Evolutionary conservation across 2,888 invertebrate species (phyloP).

Genomic region (Ennomos erosarius): DNA sequence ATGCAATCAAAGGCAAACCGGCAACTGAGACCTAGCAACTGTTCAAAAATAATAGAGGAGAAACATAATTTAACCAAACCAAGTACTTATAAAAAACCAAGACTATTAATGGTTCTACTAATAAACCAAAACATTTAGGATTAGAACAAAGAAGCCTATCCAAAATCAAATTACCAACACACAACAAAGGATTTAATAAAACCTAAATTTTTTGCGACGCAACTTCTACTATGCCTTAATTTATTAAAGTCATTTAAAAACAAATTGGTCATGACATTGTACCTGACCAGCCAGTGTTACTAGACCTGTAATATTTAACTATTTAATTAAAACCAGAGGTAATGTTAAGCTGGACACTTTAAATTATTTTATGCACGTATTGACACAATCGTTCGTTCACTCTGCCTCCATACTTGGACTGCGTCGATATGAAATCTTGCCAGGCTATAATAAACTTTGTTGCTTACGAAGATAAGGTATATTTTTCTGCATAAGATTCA

Average conservation of each 20-base stretch:
- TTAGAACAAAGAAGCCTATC: constrained; percentile 19
- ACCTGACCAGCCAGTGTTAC: constrained; percentile 42
- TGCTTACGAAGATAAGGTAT: constrained; percentile 15
- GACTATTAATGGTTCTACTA: too few species aligned
- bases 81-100: background rate
- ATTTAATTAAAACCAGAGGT: constrained; percentile 37
- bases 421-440: constrained; percentile 34
- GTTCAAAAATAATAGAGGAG: too few species aligned
- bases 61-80: too few species aligned
- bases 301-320: constrained; percentile 31
- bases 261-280: constrained; percentile 59
- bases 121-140: too few species aligned
- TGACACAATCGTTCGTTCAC: constrained; percentile 69
- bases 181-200: constrained; percentile 19
- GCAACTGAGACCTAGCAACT: too few species aligned
- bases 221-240: constrained; percentile 18
- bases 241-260: constrained; percentile 51
- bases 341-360: constrained; percentile 45
- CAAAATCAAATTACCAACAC: constrained; percentile 2
- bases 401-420: constrained; percentile 49
- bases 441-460: constrained; percentile 32
- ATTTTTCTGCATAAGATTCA: constrained; percentile 28
- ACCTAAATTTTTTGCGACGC: constrained; percentile 26
- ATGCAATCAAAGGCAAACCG: too few species aligned
- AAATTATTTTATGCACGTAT: constrained; percentile 64